These are phyloP conservation scores for Drosophila putrida DNA, from an alignment of 2,888 invertebrate genomes.

Conservation along the genomic window DNA sequence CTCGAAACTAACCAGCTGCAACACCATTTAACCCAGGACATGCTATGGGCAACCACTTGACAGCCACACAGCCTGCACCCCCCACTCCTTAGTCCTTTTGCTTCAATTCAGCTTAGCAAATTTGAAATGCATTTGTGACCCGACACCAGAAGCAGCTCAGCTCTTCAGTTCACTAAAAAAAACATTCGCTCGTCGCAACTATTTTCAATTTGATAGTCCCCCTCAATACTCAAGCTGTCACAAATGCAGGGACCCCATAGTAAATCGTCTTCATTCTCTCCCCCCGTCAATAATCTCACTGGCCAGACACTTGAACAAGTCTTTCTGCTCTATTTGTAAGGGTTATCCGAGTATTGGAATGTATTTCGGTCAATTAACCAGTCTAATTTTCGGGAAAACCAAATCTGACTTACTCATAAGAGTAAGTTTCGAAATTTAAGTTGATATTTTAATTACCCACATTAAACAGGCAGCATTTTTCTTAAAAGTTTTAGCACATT, in stretches of 20 bases:
- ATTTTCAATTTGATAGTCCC: conserved; percentile 65
- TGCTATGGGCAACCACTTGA: conserved; percentile 49
- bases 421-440: neutral
- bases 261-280: neutral
- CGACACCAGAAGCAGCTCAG: conserved; percentile 49
- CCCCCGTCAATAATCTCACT: neutral
- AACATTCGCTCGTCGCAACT: conserved; percentile 44
- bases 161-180: conserved; percentile 57
- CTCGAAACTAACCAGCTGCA: conserved; percentile 50
- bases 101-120: conserved; percentile 32
- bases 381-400: neutral
- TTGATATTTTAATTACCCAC: neutral
- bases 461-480: too few relatives aligned
- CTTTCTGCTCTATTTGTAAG: conserved; percentile 11
- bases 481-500: too few relatives aligned
- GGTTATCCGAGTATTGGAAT: neutral
- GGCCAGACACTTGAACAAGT: conserved; percentile 17
- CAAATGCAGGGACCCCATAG: conserved; percentile 26
- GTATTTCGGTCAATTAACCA: conserved; percentile 1
- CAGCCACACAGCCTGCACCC: conserved; percentile 19
- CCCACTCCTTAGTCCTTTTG: neutral
- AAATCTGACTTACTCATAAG: too few relatives aligned
- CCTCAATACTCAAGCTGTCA: conserved; percentile 54
- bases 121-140: conserved; percentile 63
- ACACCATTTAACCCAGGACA: conserved; percentile 50